These are phyloP conservation scores for Gadus chalcogrammus DNA, from an alignment of 2,113 vertebrate genomes.

Conservation along the genomic window DNA sequence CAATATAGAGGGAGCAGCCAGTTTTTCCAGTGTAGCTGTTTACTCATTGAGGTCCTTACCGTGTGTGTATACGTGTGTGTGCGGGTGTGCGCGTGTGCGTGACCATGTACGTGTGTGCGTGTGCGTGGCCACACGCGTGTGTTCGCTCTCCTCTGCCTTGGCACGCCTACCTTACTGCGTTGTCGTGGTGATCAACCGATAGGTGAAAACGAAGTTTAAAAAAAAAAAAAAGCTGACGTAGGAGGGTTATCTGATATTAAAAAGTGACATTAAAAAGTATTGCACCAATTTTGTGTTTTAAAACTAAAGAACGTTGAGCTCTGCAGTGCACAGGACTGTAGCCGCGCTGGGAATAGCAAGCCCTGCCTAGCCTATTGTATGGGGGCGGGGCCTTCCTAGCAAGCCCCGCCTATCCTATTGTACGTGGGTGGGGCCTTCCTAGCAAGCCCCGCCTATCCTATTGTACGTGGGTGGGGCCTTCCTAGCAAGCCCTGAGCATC, in stretches of 20 bases:
- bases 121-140: conserved; percentile 45
- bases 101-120: conserved; percentile 17
- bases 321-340: conserved; percentile 96
- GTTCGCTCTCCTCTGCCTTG: conserved; percentile 94
- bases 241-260: conserved; percentile 81
- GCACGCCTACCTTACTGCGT: conserved; percentile 91
- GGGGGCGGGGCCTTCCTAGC: conserved; percentile 65
- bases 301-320: conserved; percentile 95
- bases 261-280: conserved; percentile 82
- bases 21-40: conserved; percentile 92
- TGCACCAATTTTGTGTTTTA: conserved; percentile 95
- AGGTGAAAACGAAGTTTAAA: conserved; percentile 49
- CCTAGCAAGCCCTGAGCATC: conserved; percentile 76
- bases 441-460: conserved; percentile 73
- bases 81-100: conserved; percentile 2
- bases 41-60: conserved; percentile 93
- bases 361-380: conserved; percentile 65
- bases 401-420: conserved; percentile 65
- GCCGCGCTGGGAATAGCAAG: conserved; percentile 97
- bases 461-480: conserved; percentile 36
- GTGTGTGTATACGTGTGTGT: conserved; percentile 15
- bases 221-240: conserved; percentile 78
- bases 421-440: conserved; percentile 48
- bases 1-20: conserved; percentile 83
- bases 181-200: conserved; percentile 88